A percentile compares a stretch with the other conserved stretches of the same genome.
Evolutionary conservation across 1,140 invertebrate species (phyloP).

Genomic region (Physella acuta): DNA sequence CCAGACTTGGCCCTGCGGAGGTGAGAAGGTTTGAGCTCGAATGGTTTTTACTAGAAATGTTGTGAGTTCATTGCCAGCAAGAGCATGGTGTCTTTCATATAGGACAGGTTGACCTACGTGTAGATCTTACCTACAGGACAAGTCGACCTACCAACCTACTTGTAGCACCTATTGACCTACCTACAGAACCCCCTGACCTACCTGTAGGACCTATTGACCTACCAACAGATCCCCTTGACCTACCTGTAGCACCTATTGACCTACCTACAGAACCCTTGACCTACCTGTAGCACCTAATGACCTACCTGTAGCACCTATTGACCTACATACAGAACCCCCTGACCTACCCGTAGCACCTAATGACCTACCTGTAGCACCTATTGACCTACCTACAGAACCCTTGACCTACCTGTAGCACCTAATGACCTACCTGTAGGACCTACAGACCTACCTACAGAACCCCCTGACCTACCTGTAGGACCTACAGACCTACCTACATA

Average conservation of each 20-base stretch:
- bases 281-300: neutral
- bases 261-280: too few relatives aligned
- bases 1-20: conserved; percentile 30
- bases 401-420: neutral
- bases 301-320: neutral
- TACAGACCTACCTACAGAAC: neutral
- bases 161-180: neutral
- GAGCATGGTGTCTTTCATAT: too few relatives aligned
- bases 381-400: too few relatives aligned
- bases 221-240: too few relatives aligned
- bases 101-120: too few relatives aligned
- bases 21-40: neutral
- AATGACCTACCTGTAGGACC: neutral
- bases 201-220: neutral
- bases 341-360: too few relatives aligned
- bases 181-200: neutral
- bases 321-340: neutral
- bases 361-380: too few relatives aligned
- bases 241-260: too few relatives aligned
- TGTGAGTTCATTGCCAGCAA: too few relatives aligned
- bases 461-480: neutral
- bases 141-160: neutral
- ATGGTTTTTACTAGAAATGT: too few relatives aligned
- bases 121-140: too few relatives aligned
- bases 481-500: neutral